Percentiles rank a stretch among this genome's conserved stretches.
Conservation (phyloP, 1,140 invertebrate genomes). For the Drosophila mauritiana region DNA sequence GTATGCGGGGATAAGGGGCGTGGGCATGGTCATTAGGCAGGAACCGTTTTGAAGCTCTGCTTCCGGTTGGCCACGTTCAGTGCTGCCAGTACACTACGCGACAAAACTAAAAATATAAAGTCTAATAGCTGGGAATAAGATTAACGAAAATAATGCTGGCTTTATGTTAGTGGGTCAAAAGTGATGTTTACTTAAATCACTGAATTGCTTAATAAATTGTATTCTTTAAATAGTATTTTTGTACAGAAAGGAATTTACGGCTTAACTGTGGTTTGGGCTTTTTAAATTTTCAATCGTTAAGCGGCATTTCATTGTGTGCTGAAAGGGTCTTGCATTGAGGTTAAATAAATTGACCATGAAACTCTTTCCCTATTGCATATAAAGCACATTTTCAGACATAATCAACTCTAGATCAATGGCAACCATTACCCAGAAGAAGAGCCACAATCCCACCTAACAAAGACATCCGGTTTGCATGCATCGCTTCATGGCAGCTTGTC, state of each 20-base stretch:
- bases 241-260: too few species aligned
- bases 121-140: neutral
- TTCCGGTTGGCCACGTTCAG: conserved; percentile 58
- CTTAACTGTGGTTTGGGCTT: too few species aligned
- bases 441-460: conserved; percentile 30
- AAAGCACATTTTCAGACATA: conserved; percentile 10
- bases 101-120: conserved; percentile 8
- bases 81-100: conserved; percentile 10
- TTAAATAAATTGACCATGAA: conserved; percentile 4
- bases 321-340: too few species aligned
- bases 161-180: conserved; percentile 9
- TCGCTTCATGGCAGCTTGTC: conserved; percentile 62
- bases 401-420: conserved; percentile 27
- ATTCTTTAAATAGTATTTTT: too few species aligned
- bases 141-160: neutral
- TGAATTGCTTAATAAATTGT: neutral
- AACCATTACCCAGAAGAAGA: conserved; percentile 10
- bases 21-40: conserved; percentile 58
- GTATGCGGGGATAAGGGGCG: conserved; percentile 12
- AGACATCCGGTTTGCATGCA: conserved; percentile 72
- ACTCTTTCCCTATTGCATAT: conserved; percentile 7
- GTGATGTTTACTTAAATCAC: neutral
- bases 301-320: too few species aligned
- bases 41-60: conserved; percentile 47
- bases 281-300: too few species aligned